Evolutionary conservation across 1,140 invertebrate genomes (phyloP).

Genomic region (Rhyzopertha dominica): DNA sequence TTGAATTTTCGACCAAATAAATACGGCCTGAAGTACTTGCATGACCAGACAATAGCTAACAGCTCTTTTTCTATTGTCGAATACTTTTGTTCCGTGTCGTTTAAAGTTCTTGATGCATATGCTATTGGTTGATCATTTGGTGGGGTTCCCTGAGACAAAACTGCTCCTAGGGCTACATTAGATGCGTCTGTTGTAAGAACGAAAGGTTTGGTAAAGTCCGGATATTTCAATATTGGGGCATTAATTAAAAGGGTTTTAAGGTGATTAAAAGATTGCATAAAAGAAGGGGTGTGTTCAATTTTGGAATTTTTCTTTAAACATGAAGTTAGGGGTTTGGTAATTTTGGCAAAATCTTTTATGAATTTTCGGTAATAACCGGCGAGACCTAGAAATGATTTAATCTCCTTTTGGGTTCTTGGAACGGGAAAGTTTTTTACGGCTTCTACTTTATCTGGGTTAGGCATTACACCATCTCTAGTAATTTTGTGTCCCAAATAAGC

Average conservation of each 20-base stretch:
- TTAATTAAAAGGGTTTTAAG: slow-evolving; percentile 20
- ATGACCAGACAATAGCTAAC: slow-evolving; percentile 12
- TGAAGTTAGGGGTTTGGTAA: slow-evolving; percentile 19
- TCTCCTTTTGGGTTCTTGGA: slow-evolving; percentile 24
- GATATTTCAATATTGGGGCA: slow-evolving; percentile 27
- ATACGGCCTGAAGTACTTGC: slow-evolving; percentile 11
- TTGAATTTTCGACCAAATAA: slow-evolving; percentile 10
- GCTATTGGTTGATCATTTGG: slow-evolving; percentile 21
- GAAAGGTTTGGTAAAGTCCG: slow-evolving; percentile 35
- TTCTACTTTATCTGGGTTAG: slow-evolving; percentile 23
- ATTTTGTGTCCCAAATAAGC: slow-evolving; percentile 42
- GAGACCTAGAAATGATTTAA: slow-evolving; percentile 22
- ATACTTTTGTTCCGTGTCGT: slow-evolving; percentile 9
- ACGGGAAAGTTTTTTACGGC: slow-evolving; percentile 23
- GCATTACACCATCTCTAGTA: slow-evolving; percentile 19
- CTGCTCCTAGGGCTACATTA: slow-evolving; percentile 25
- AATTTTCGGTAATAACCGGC: slow-evolving; percentile 21
- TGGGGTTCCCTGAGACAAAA: slow-evolving; percentile 27
- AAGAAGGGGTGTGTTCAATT: slow-evolving; percentile 11
- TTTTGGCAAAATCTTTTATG: slow-evolving; percentile 18
- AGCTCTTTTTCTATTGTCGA: slow-evolving; percentile 12
- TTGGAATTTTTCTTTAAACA: slow-evolving; percentile 23
- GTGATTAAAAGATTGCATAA: slow-evolving; percentile 12
- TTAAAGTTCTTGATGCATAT: slow-evolving; percentile 4
- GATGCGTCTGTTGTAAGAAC: slow-evolving; percentile 36